phyloP scores from a whole-genome alignment of 92 coral and sea anemone species.

The Bergia puertoricense region DNA sequence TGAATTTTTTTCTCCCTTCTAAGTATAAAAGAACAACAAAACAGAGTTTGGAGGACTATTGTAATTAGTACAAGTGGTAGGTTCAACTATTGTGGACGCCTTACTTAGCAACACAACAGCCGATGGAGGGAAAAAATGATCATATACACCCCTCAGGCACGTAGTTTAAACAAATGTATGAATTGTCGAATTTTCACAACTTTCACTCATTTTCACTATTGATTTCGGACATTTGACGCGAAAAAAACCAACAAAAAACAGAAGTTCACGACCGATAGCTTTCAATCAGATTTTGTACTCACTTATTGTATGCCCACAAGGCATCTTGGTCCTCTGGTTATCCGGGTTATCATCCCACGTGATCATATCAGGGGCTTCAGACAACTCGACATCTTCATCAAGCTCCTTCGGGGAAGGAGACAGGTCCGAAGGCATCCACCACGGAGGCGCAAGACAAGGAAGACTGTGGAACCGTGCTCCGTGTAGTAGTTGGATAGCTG shows the following conservation, averaged over 20 bases:
- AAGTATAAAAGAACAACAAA: neutral
- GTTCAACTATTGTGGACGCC: too few relatives aligned
- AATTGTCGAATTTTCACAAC: too few relatives aligned
- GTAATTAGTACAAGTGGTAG: too few relatives aligned
- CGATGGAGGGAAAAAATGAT: neutral
- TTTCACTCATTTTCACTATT: too few relatives aligned
- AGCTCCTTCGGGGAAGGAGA: constrained; percentile 61
- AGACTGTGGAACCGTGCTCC: constrained; percentile 60
- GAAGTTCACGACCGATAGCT: neutral
- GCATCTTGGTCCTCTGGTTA: constrained; percentile 89
- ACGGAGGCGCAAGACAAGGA: constrained; percentile 57
- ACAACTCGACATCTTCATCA: constrained; percentile 78
- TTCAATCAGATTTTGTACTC: constrained; percentile 22
- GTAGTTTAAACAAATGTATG: too few relatives aligned
- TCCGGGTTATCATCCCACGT: constrained; percentile 95
- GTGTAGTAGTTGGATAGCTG: constrained; percentile 64
- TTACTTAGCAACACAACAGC: too few relatives aligned
- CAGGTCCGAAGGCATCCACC: constrained; percentile 58
- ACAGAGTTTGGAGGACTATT: neutral
- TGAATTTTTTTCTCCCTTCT: too few relatives aligned
- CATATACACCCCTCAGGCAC: too few relatives aligned
- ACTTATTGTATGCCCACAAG: constrained; percentile 94
- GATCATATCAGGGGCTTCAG: constrained; percentile 89
- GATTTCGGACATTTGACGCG: too few relatives aligned
- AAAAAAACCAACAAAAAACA: too few relatives aligned